Conservation (phyloP, 2,888 invertebrate species). For the Artemia sinica region DNA sequence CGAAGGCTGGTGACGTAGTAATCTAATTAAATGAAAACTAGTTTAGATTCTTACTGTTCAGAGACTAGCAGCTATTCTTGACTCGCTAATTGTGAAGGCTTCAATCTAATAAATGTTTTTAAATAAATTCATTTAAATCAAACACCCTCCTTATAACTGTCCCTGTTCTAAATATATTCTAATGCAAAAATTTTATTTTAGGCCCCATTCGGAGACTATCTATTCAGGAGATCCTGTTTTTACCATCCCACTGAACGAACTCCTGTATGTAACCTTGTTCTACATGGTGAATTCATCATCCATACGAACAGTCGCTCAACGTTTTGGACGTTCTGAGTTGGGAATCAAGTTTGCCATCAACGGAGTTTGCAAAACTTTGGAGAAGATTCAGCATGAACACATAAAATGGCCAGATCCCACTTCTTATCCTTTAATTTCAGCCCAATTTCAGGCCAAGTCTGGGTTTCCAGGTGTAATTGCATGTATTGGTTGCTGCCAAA, state of each 20-base stretch:
- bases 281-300: neutral
- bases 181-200: too few species aligned
- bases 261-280: neutral
- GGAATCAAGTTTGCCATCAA: neutral
- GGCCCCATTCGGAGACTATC: too few species aligned
- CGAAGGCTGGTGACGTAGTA: too few species aligned
- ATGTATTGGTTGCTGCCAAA: neutral
- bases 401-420: conserved; percentile 9
- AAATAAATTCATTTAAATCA: too few species aligned
- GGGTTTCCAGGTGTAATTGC: conserved; percentile 6
- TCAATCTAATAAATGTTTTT: too few species aligned
- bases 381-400: neutral
- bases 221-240: neutral
- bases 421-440: neutral
- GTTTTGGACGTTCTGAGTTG: neutral
- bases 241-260: neutral
- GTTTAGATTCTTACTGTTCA: too few species aligned
- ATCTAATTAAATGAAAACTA: too few species aligned
- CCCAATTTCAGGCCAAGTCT: neutral
- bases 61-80: too few species aligned
- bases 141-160: too few species aligned
- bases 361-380: neutral
- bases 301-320: neutral
- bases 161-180: too few species aligned
- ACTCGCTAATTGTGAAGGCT: too few species aligned